phyloP scores from a whole-genome alignment of 2,888 invertebrate genomes.

The Cosmia trapezina region DNA sequence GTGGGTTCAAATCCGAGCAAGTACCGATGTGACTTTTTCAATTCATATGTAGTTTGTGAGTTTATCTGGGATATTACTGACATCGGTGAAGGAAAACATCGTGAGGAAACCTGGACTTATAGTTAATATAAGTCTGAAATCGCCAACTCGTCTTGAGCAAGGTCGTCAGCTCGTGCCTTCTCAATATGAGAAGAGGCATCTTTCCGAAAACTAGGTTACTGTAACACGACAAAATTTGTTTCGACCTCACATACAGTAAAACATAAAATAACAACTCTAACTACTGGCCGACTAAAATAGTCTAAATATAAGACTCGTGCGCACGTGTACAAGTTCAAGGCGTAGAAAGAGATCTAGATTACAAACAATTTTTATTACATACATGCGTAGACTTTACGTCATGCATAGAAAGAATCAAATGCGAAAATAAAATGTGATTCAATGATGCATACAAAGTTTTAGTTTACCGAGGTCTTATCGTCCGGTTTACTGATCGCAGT shows the following conservation, averaged over 20 bases:
- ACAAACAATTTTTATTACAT: constrained; percentile 5
- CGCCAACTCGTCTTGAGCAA: no score
- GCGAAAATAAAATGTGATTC: background rate
- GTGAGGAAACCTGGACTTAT: no score
- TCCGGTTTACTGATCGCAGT: no score
- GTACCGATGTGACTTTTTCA: no score
- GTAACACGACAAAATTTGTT: background rate
- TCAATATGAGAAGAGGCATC: no score
- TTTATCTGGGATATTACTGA: no score
- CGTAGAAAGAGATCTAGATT: constrained; percentile 37
- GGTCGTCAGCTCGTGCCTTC: no score
- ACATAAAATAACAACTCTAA: background rate
- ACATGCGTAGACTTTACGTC: constrained; percentile 16
- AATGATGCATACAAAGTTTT: background rate
- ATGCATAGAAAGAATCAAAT: background rate
- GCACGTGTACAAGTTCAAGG: constrained; percentile 53
- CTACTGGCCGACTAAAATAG: background rate
- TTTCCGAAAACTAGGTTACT: background rate
- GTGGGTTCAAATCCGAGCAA: no score
- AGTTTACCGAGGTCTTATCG: no score
- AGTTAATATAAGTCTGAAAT: no score
- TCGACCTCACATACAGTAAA: background rate
- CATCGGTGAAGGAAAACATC: no score
- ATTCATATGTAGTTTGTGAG: no score
- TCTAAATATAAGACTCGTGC: constrained; percentile 37